Evolutionary conservation across 2,888 invertebrate species (phyloP), one percentile per base, ranked within the genome.

Genomic region (Drosophila subquinaria): DNA sequence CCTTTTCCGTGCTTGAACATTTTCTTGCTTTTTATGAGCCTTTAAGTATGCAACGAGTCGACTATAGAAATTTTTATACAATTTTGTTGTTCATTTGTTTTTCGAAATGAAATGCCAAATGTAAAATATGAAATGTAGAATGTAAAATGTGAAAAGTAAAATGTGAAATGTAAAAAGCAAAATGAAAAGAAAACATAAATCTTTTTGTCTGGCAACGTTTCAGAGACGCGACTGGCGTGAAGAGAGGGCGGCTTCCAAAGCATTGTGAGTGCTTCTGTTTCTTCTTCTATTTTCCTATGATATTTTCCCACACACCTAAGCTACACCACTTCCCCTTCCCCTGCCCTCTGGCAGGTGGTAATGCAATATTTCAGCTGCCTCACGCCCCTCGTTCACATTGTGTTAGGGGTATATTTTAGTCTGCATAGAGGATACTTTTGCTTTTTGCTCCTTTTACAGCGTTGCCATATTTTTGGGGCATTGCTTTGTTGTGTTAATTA

Each of bases 21-120:
- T 73, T 71, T 72, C 67, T 68, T 70, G 50, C 50, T 52, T 64
- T 64, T 72, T 67, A 52, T 65, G 52, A 75, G 67, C 72, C 75
- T 81, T 71, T 76, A 82, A 83, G 83, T 83, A 83, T 81, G 76
- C 83, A 63, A 73, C 70, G 75, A 74, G 74, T 74, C 60, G 64
- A 74, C 81, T 78, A 74, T 74, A 82, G 69, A 82, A 76, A 82
- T 81, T 88, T 89, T 86, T 86, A 89, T 88, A 89, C 84, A 89
- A 89, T 89, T 89, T 89, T 80, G 89, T 89, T 89, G 88, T 89
- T 89, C 90, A 89, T 86, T 89, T 88, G 82, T 78, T 81, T 79
- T 79, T 67, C 23, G 23, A 56, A 71, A 70, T 73, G 59, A 78
- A 74, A 76, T 64, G 69, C 70, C 65, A 77, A 62, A 74, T 69